These are phyloP conservation scores for Zaprionus tsacasi DNA, from an alignment of 1,140 invertebrate genomes.

Conservation along the genomic window DNA sequence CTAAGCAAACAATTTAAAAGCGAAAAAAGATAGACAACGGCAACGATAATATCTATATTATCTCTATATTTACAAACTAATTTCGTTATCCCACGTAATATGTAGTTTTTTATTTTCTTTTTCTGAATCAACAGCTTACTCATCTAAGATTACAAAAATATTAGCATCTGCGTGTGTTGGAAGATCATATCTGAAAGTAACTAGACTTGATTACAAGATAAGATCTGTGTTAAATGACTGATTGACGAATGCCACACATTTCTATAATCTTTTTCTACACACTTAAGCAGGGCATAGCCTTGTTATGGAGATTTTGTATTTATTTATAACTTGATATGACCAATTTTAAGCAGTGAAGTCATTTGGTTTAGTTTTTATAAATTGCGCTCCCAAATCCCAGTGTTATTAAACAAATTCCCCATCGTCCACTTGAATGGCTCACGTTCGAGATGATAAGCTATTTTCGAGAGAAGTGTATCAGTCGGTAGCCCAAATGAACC, in stretches of 20 bases:
- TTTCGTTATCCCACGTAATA: neutral
- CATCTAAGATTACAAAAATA: neutral
- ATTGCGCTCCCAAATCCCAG: neutral
- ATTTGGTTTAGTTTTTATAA: neutral
- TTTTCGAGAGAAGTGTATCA: conserved; percentile 24
- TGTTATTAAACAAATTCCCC: conserved; percentile 25
- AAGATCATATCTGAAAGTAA: neutral
- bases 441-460: conserved; percentile 25
- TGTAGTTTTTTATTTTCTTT: neutral
- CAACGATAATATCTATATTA: neutral
- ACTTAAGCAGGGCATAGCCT: neutral
- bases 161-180: neutral
- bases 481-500: conserved; percentile 2
- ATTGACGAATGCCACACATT: neutral
- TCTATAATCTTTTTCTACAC: neutral
- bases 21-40: conserved; percentile 13
- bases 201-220: neutral
- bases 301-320: no score
- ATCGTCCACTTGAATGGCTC: conserved; percentile 20
- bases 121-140: neutral
- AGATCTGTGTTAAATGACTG: neutral
- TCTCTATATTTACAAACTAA: conserved; percentile 10
- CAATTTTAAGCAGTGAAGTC: neutral
- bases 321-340: no score
- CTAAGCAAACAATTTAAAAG: conserved; percentile 17